phyloP scores from a whole-genome alignment of 2,113 vertebrate genomes.

The Cinclus cinclus region DNA sequence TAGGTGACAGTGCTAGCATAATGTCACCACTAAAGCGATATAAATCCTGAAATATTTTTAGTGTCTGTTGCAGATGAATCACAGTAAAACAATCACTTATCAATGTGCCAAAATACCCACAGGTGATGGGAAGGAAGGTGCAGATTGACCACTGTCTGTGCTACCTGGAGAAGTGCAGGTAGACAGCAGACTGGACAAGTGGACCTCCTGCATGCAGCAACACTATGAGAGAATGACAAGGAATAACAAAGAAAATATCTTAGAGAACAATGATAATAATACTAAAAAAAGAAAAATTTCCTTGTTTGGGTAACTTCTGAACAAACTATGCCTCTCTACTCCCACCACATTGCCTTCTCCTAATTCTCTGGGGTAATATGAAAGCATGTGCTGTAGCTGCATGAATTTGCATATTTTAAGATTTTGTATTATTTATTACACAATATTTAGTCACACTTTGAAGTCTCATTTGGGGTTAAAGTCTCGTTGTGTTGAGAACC shows the following conservation, averaged over 20 bases:
- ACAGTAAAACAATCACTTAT: neutral
- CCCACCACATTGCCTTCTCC: fast-evolving
- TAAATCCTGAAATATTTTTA: constrained; percentile 67
- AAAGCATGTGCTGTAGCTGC: neutral
- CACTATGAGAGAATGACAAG: neutral
- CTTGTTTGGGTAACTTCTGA: neutral
- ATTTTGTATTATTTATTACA: neutral
- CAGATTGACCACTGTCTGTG: neutral
- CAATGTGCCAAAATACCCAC: neutral
- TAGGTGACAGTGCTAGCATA: constrained; percentile 74
- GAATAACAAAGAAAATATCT: neutral
- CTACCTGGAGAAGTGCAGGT: neutral
- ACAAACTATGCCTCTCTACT: neutral
- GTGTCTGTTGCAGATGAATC: constrained; percentile 28
- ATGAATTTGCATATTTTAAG: neutral
- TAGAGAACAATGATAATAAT: neutral
- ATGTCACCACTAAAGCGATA: constrained; percentile 69
- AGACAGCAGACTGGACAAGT: neutral
- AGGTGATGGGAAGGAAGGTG: neutral
- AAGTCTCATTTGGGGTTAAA: neutral
- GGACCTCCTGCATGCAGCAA: neutral
- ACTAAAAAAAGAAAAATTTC: neutral
- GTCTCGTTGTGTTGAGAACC: neutral
- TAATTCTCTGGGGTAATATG: neutral
- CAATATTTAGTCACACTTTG: neutral